Evolutionary conservation across 2,113 vertebrate species (phyloP).

Genomic region (Chrysochloris asiatica): DNA sequence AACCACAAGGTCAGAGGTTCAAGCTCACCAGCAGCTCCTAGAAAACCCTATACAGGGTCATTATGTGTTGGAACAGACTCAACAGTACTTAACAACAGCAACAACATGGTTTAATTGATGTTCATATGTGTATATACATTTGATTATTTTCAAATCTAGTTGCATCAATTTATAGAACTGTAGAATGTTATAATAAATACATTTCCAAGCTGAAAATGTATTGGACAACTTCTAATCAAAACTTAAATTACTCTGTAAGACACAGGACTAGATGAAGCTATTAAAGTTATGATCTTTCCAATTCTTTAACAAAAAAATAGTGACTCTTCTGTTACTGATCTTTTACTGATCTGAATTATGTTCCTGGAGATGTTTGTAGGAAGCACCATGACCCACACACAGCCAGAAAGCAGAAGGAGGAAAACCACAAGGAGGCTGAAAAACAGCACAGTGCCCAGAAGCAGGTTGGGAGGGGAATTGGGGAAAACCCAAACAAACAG

Average conservation of each 20-base stretch:
- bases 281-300: neutral
- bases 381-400: neutral
- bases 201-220: slow-evolving; percentile 68
- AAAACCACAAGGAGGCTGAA: slow-evolving; percentile 20
- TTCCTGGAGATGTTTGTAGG: neutral
- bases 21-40: too few species aligned
- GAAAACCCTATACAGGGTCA: too few species aligned
- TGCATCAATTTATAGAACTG: slow-evolving; percentile 58
- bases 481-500: neutral
- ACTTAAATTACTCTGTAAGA: slow-evolving; percentile 71
- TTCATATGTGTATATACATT: slow-evolving; percentile 58
- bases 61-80: too few species aligned
- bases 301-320: neutral
- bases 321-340: neutral
- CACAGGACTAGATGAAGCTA: neutral
- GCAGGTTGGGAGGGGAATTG: neutral
- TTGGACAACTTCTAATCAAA: slow-evolving; percentile 68
- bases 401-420: slow-evolving; percentile 2
- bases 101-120: slow-evolving; percentile 58
- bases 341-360: neutral
- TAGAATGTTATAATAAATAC: slow-evolving; percentile 69
- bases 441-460: neutral
- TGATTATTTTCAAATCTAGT: slow-evolving; percentile 62
- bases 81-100: too few species aligned
- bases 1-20: too few species aligned